These are phyloP conservation scores for Micoletzkya japonica DNA, from an alignment of 2,888 invertebrate genomes.

Conservation along the genomic window DNA sequence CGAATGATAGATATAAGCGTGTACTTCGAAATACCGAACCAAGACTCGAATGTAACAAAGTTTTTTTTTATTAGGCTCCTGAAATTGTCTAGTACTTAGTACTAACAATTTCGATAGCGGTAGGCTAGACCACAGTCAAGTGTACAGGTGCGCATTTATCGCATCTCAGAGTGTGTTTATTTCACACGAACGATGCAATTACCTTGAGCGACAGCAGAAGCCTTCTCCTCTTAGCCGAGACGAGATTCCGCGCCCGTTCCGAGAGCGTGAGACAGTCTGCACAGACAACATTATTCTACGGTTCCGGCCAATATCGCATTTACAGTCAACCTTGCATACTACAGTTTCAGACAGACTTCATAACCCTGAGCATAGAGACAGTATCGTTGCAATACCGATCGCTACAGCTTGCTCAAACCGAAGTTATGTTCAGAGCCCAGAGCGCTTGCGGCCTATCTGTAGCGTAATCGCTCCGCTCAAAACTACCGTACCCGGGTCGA, in stretches of 20 bases:
- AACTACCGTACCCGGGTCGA: slow-evolving; percentile 55
- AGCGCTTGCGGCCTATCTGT: neutral
- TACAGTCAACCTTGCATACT: neutral
- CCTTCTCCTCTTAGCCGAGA: slow-evolving; percentile 51
- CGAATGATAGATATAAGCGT: too few relatives aligned
- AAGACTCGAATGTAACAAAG: too few relatives aligned
- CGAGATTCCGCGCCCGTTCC: slow-evolving; percentile 41
- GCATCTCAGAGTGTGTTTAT: neutral
- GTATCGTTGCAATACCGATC: neutral
- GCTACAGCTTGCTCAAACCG: neutral
- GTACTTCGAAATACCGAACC: neutral
- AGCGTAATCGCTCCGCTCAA: neutral
- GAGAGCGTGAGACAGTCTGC: slow-evolving; percentile 60
- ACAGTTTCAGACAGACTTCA: neutral
- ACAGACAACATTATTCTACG: neutral
- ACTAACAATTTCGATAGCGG: too few relatives aligned
- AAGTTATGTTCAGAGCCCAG: neutral
- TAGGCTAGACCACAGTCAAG: too few relatives aligned
- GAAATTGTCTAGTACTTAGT: too few relatives aligned
- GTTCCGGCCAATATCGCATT: neutral
- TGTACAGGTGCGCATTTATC: neutral
- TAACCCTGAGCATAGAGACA: slow-evolving; percentile 13
- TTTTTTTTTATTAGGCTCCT: too few relatives aligned
- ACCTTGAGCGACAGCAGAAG: slow-evolving; percentile 48
- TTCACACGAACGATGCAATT: slow-evolving; percentile 14